Base-by-base conservation (phyloP, 2,113 vertebrate species). In the Emberiza fucata region DNA sequence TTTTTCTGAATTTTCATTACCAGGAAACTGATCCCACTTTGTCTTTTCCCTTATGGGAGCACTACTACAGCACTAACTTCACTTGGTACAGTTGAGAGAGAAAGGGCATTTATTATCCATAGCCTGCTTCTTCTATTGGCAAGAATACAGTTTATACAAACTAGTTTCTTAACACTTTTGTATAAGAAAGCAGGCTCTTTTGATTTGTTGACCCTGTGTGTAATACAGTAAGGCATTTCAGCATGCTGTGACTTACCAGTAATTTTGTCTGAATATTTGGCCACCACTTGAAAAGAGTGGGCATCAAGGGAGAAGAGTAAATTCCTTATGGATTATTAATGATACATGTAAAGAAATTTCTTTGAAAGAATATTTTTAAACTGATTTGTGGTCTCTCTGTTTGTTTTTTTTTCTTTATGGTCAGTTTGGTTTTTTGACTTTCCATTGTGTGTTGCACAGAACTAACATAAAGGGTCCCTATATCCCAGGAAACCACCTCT, bases 291-390 rank as follows among this genome's bases (percentile, higher is more conserved):
- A n/a, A 33, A 81, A 71, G 64, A 65, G 65, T 37, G 54, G 77
- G 18, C 68, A 65, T 86, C 45, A 70, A 51, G 42, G 59, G 76
- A 82, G 47, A 64, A 69, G 7, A 86, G 44, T 44, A 51, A 90
- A 84, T 81, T 91, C 68, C 23, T 40, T 72, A 25, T 59, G 61
- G 61, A 50, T 78, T 81, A 71, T 65, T 90, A 84, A 71, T 80
- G 60, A 81, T 33, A 78, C 22, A 14, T 89, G 73, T 91, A 78
- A 95, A 85, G 28, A 68, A 51, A n/a, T 64, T 65, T 63, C 11
- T 90, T 86, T 64, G 61, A 94, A 96, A 92, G n/a, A 71, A 60
- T 61, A 37, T 92, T 95, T 97, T 79, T 20, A 71, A 93, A 70
- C 31, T 64, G 40, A 60, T 75, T 70, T 2, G 29, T 29, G 35